These are phyloP conservation scores for Chorisops tibialis DNA, from an alignment of 2,888 invertebrate species.

Conservation along the genomic window DNA sequence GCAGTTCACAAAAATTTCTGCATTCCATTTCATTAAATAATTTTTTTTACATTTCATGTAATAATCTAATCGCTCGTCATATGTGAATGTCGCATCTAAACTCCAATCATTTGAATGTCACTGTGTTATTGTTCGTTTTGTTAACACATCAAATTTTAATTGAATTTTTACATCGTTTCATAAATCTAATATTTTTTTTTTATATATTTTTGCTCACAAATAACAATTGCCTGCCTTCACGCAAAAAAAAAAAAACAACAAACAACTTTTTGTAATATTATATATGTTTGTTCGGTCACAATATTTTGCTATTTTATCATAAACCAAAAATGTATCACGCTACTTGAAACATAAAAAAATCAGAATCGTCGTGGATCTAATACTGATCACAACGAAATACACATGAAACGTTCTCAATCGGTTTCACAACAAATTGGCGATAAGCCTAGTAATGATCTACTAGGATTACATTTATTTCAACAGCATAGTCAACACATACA, in stretches of 20 bases:
- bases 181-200: background rate
- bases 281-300: background rate
- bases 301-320: conserved; percentile 3
- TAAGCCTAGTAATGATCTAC: conserved; percentile 70
- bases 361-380: conserved; percentile 66
- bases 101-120: conserved; percentile 24
- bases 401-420: conserved; percentile 69
- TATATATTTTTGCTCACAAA: background rate
- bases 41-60: conserved; percentile 23
- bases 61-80: conserved; percentile 12
- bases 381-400: conserved; percentile 60
- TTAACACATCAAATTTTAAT: conserved; percentile 6
- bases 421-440: conserved; percentile 71
- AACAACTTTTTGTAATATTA: background rate
- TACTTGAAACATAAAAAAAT: conserved; percentile 28
- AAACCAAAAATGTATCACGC: background rate
- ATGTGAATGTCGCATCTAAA: conserved; percentile 24
- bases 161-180: background rate
- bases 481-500: conserved; percentile 52
- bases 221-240: background rate
- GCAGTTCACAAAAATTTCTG: background rate
- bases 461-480: conserved; percentile 70
- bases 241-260: background rate
- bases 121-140: conserved; percentile 13
- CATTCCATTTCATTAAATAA: conserved; percentile 4